phyloP scores from a whole-genome alignment of 2,113 vertebrate species.

The Python bivittatus region DNA sequence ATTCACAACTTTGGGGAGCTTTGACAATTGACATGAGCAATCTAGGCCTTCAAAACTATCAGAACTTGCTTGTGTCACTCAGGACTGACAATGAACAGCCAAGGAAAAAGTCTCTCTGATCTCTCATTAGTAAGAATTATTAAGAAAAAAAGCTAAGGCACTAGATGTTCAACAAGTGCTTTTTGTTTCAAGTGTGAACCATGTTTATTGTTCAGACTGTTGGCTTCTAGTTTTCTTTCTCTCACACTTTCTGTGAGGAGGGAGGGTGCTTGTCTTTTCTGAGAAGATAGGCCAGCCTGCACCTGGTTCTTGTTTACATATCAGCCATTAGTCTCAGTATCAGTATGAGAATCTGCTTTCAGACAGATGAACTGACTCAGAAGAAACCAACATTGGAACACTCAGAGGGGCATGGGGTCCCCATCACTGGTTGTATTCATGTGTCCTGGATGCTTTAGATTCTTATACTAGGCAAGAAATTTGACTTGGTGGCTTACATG shows the following conservation, averaged over 20 bases:
- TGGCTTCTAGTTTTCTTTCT: neutral
- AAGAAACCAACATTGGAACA: neutral
- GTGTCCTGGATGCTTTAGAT: neutral
- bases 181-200: neutral
- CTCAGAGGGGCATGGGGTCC: neutral
- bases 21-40: neutral
- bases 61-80: neutral
- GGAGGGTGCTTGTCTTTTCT: neutral
- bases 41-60: neutral
- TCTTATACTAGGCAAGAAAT: neutral
- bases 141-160: neutral
- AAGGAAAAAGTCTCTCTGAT: neutral
- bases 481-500: neutral
- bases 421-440: neutral
- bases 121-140: neutral
- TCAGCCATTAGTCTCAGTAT: neutral
- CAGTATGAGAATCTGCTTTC: neutral
- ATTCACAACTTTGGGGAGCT: neutral
- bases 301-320: neutral
- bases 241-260: neutral
- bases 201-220: neutral
- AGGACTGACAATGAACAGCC: neutral
- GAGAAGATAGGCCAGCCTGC: neutral
- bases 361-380: neutral
- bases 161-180: neutral